Evolutionary conservation across 2,113 vertebrate genomes (phyloP), one percentile per base, ranked within the genome.

Genomic region (Equus przewalskii): DNA sequence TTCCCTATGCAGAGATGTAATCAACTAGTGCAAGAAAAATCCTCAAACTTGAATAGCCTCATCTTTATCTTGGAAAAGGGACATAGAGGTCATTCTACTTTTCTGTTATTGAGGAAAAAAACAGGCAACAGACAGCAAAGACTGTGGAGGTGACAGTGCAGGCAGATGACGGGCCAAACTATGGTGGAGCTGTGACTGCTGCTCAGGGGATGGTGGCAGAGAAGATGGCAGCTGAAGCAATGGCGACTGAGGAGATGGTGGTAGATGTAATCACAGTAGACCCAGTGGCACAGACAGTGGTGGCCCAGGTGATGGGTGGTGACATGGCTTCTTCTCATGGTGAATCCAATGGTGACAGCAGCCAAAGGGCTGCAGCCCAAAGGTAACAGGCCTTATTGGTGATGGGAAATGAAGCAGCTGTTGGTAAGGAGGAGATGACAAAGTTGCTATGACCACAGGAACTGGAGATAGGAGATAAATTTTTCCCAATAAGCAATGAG

Each of bases 181-280:
- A 5, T 7, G 51, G 11, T 12, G 7, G 78, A 33, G 12, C 13
- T 16, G 99, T 99, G 56, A 51, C 51, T 46, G 46, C 62, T 36
- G n/a, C 80, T 14, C 22, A 65, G 60, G 33, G 19, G 10, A 41
- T 1, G 11, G 33, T 19, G 56, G n/a, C 14, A 5, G 30, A 28
- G 30, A 79, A 67, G 56, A 21, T 28, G n/a, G n/a, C 30, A 3
- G 15, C 36, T 1, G 9, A 86, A 49, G 13, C 26, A 33, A 6
- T 16, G 62, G 30, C 41, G 26, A 44, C 16, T 9, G 49, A 21
- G 24, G 44, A 80, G 78, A 65, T n/a, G 46, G 51, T 41, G 13
- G 54, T 26, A 79, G 36, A 33, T 36, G 44, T 28, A 26, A 5
- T 26, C 49, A 54, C 73, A 24, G 1, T 8, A 85, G 73, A n/a